Base-by-base conservation (phyloP, 2,888 invertebrate genomes). In the Diadegma fenestrale region DNA sequence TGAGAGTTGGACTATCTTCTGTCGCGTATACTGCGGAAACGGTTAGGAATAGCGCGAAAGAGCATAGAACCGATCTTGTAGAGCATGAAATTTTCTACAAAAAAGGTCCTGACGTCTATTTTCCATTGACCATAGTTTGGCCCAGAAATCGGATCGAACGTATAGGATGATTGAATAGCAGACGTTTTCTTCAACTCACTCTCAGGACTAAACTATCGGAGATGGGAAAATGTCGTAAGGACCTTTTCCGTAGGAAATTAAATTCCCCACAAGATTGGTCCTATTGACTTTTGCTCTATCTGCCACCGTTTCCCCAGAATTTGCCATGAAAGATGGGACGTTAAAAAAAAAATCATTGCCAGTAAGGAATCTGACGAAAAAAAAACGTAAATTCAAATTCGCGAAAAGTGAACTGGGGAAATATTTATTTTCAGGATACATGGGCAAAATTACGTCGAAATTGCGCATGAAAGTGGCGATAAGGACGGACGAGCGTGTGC, bases 401-500 rank as follows among this genome's bases (percentile, higher is more conserved):
- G 1, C 4, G 30, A 30, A 61, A 61, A 0, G n/a, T 51, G 17
- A 12, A 51, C n/a, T 0, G 3, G n/a, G 54, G 19, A 7, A 12
- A 54, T 41, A 1, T 41, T 54, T 75, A 37, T 82, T 90, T 90
- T 19, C 80, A 95, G 95, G 95, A 41, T 95, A 94, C 86, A 91
- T 95, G 81, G 94, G 94, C 12, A 94, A 92, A 89, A 90, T 93
- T 81, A 94, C 94, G 84, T 94, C 95, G 19, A 92, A 92, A 79
- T 91, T 95, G 54, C 92, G 95, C 45, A 91, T 90, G 85, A 94
- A 94, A 92, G 94, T 95, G 78, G 95, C 95, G 0, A 78, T 92
- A 5, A 92, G 93, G 85, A 95, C 97, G 0, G 98, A 97, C 91
- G 96, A 96, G 91, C 94, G 98, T 86, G 96, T 98, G 17, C 95